These are phyloP conservation scores for Zophobas morio DNA, from an alignment of 1,140 invertebrate species.

Conservation along the genomic window DNA sequence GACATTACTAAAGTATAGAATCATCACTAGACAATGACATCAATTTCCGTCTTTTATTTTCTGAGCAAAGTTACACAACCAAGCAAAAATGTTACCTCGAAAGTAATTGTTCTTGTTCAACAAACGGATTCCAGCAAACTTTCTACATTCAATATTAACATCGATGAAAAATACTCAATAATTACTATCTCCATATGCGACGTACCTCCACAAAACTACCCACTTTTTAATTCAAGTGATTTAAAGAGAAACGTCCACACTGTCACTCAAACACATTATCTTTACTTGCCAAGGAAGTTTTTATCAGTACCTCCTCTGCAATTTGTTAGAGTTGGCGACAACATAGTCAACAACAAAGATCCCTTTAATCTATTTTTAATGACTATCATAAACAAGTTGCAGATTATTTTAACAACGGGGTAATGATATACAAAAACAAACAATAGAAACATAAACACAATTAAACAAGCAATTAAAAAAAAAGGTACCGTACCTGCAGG, in stretches of 20 bases:
- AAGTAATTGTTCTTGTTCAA: no score
- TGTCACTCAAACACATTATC: slow-evolving; percentile 10
- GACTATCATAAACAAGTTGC: slow-evolving; percentile 5
- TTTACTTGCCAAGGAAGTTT: slow-evolving; percentile 18
- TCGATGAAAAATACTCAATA: no score
- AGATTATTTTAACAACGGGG: slow-evolving; percentile 1
- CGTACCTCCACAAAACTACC: neutral
- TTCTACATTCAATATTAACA: no score
- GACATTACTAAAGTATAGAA: no score
- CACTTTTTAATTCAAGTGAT: slow-evolving; percentile 1
- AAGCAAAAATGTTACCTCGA: no score
- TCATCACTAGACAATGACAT: no score
- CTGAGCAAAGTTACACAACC: no score
- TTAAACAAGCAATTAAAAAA: neutral
- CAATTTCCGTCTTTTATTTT: no score
- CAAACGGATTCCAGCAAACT: no score
- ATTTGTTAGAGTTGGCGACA: slow-evolving; percentile 5
- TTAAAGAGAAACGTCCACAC: slow-evolving; percentile 1
- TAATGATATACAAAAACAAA: neutral
- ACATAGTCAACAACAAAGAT: neutral
- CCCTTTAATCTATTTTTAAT: slow-evolving; percentile 10
- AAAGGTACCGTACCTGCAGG: slow-evolving; percentile 61
- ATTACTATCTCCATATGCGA: neutral
- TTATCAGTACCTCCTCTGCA: slow-evolving; percentile 36
- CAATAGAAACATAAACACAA: neutral